phyloP scores from a whole-genome alignment of 1,140 invertebrate species.

The Diachasmimorpha longicaudata region DNA sequence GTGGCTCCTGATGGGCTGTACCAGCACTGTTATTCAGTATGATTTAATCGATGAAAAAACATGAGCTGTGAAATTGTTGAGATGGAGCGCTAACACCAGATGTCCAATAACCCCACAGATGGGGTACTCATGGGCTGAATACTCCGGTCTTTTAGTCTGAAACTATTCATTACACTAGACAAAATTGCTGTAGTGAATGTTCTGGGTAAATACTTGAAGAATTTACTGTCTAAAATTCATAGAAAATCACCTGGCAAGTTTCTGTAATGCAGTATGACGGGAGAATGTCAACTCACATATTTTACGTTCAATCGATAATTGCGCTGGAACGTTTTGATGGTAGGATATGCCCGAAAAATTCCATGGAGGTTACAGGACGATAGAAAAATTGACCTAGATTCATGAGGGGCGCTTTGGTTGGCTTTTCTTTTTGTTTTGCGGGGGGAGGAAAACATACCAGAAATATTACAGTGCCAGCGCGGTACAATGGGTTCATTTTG shows the following conservation, averaged over 20 bases:
- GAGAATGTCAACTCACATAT: not conserved
- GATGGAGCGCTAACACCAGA: constrained; percentile 18
- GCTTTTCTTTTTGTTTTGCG: not conserved
- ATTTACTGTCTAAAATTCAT: constrained; percentile 17
- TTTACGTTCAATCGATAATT: constrained; percentile 5
- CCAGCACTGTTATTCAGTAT: constrained; percentile 31
- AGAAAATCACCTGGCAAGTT: constrained; percentile 21
- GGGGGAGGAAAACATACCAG: too few species aligned
- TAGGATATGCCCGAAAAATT: not conserved
- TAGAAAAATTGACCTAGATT: not conserved
- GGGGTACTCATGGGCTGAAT: not conserved
- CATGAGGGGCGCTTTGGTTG: not conserved
- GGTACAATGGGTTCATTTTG: too few species aligned
- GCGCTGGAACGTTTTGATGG: not conserved
- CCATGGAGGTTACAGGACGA: not conserved
- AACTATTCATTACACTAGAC: not conserved
- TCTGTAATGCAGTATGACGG: constrained; percentile 19
- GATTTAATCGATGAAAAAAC: constrained; percentile 41
- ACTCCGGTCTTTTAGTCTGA: too few species aligned
- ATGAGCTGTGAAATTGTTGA: constrained; percentile 38
- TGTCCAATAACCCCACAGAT: constrained; percentile 22
- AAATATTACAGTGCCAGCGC: too few species aligned
- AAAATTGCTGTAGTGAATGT: not conserved
- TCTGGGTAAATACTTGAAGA: not conserved
- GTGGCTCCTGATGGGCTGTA: not conserved